phyloP scores from a whole-genome alignment of 2,113 vertebrate genomes.

The Sebastes schlegelii region DNA sequence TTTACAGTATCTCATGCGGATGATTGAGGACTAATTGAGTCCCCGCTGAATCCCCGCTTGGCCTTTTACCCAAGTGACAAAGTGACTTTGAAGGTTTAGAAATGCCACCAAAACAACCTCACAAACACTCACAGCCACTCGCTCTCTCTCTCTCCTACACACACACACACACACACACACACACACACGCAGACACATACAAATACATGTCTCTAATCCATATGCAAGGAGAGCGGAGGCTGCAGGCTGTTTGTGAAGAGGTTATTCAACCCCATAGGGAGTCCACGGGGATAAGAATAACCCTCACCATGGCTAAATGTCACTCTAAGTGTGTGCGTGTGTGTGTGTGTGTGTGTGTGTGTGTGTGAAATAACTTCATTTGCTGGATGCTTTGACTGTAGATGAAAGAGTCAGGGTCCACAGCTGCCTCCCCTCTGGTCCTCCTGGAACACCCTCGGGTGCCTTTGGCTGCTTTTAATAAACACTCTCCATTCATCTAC shows the following conservation, averaged over 20 bases:
- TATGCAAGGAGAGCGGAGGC: slow-evolving; percentile 24
- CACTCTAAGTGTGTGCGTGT: slow-evolving; percentile 39
- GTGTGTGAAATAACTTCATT: slow-evolving; percentile 62
- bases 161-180: neutral
- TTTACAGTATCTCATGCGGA: neutral
- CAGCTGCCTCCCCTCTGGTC: slow-evolving; percentile 64
- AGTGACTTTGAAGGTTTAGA: slow-evolving; percentile 43
- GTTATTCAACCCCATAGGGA: slow-evolving; percentile 57
- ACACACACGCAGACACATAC: neutral
- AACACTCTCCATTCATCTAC: slow-evolving; percentile 34
- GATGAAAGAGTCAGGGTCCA: slow-evolving; percentile 62
- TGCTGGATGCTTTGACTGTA: slow-evolving; percentile 59
- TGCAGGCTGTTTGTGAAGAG: slow-evolving; percentile 59
- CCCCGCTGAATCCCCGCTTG: slow-evolving; percentile 3
- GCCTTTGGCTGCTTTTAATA: slow-evolving; percentile 46
- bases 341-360: slow-evolving; percentile 20
- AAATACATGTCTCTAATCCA: slow-evolving; percentile 33
- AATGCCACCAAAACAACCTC: neutral
- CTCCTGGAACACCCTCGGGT: slow-evolving; percentile 25
- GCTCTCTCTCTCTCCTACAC: neutral
- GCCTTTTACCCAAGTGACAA: slow-evolving; percentile 28
- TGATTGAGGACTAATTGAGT: slow-evolving; percentile 15
- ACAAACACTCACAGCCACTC: neutral
- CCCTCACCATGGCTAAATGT: slow-evolving; percentile 61
- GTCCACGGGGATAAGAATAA: slow-evolving; percentile 67